Evolutionary conservation across 2,113 vertebrate species (phyloP), one percentile per base, ranked within the genome.

Genomic region (Isichthys henryi): DNA sequence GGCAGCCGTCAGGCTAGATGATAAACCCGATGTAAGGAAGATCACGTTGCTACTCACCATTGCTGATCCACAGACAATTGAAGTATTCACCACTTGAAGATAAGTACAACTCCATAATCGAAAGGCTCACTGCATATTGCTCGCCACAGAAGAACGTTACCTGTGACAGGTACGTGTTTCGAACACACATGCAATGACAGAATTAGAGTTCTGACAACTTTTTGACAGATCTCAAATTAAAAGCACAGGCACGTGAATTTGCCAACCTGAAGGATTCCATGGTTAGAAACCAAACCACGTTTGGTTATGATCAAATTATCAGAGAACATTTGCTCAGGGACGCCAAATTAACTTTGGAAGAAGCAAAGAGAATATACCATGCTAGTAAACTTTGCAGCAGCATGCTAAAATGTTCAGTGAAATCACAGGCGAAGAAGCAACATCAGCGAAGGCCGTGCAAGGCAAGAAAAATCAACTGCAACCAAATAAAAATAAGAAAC

Each of bases 61-160:
- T 5, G 58, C 45, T 52, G 89, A 27, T 21, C 89, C 84, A n/a
- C 62, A 86, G 86, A 84, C 84, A 7, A 43, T 52, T n/a, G 83
- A 89, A 48, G 83, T 70, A 19, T 89, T 35, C 39, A 74, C 86
- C 13, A 52, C n/a, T 10, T 89, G 83, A 86, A 15, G 83, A 86
- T 3, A 70, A 39, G 45, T n/a, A 31, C 3, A 50, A 89, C 13
- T 35, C 0, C 6, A 62, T 89, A 27, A 31, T 74, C 15, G 58
- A 50, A 21, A 89, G 87, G 84, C 52, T 89, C 23, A 10, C 48
- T 9, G 53, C 58, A 17, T n/a, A 87, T 50, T 77, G 89, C 45
- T 90, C 6, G 10, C 89, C 31, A 2, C 27, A 70, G 66, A 56
- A 89, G 84, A 89, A 89, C 11, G 46, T 50, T 6, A 70, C 31